Conservation (phyloP, 2,797 vertebrate species). For the Geotrypetes seraphini region DNA sequence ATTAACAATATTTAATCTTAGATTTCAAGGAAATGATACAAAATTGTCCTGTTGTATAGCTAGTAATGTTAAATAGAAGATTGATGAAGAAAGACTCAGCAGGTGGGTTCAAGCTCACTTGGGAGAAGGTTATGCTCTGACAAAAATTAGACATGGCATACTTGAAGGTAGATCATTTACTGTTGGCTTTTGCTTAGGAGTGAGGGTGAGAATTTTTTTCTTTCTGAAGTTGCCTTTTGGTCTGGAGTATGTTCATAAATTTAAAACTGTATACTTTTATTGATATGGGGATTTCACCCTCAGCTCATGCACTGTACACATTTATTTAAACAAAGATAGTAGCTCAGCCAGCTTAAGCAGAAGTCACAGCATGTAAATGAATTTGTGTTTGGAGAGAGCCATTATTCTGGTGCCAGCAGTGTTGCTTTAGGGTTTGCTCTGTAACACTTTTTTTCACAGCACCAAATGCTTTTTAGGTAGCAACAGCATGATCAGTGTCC, state of each 20-base stretch:
- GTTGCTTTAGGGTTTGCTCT: constrained; percentile 78
- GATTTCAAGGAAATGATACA: constrained; percentile 57
- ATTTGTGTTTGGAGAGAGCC: constrained; percentile 34
- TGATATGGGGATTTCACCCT: constrained; percentile 26
- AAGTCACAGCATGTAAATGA: constrained; percentile 29
- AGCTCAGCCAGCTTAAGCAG: constrained; percentile 23
- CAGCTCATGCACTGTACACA: constrained; percentile 16
- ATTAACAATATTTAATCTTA: constrained; percentile 52
- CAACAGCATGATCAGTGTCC: constrained; percentile 88
- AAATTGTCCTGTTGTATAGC: constrained; percentile 11
- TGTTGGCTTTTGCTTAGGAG: constrained; percentile 26
- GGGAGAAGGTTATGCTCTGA: constrained; percentile 20
- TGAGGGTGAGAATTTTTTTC: constrained; percentile 40
- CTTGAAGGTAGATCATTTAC: constrained; percentile 25
- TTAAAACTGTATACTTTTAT: constrained; percentile 30
- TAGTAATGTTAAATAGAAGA: constrained; percentile 15
- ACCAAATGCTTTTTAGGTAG: constrained; percentile 60
- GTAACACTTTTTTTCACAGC: constrained; percentile 72
- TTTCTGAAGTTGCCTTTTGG: constrained; percentile 56
- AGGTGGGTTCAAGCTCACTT: constrained; percentile 27
- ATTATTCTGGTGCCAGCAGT: constrained; percentile 77
- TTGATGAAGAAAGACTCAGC: constrained; percentile 6
- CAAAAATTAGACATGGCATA: constrained; percentile 20
- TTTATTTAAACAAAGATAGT: constrained; percentile 20
- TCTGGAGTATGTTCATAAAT: constrained; percentile 31